Base-by-base conservation (phyloP, 2,888 invertebrate species). In the Papilio demoleus region DNA sequence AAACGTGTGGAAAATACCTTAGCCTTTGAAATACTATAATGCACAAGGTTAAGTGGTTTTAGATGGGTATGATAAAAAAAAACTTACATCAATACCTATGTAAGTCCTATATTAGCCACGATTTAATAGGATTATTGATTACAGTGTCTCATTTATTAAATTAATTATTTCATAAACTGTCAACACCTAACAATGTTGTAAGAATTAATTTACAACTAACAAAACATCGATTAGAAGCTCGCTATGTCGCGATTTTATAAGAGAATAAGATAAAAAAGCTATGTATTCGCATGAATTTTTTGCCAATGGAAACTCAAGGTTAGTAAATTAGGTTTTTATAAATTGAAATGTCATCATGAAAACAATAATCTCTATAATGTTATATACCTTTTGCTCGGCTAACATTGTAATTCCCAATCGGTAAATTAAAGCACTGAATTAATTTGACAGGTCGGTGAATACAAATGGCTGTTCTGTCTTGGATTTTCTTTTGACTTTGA, bases 331-430 rank as follows among this genome's bases (percentile, higher is more conserved):
- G 12, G 14, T 45, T 45, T 42, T 45, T n/a, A 45, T 1, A 50
- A 4, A 86, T 85, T 83, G 82, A 81, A 83, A 79, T 76, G 76
- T 86, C 77, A 74, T 71, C n/a, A n/a, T n/a, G 75, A 75, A 75
- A 77, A 76, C 79, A 78, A 82, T 74, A 81, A 84, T 84, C 75
- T 79, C 82, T 82, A 88, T 85, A 80, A 73, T 82, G 85, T 88
- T 79, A 78, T 74, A 70, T 71, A 70, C 72, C 71, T 70, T 79
- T 79, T 77, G 73, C 73, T 70, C 76, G 77, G 78, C 73, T 75
- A 74, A 71, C 72, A 76, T 76, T 71, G 77, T 80, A 76, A 81
- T 81, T 78, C 77, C 73, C 65, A 70, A 71, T 76, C 79, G 70
- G 81, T 88, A 88, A 86, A 87, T 88, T 84, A 80, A 75, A 56